A percentile compares a stretch with the other conserved stretches of the same genome.
Evolutionary conservation across 1,140 invertebrate genomes (phyloP).

Genomic region (Drosophila willistoni): DNA sequence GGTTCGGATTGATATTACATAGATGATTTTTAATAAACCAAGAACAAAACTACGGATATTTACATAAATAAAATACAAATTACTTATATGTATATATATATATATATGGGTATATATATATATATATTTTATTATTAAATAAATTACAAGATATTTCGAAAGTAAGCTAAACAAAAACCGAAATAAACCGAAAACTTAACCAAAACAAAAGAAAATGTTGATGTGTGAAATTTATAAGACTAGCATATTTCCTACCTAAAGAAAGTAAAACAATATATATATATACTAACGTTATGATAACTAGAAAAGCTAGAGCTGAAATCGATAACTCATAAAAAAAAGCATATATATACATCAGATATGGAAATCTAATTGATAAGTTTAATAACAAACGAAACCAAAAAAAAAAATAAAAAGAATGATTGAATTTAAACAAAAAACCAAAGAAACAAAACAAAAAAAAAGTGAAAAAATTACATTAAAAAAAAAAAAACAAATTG

Average conservation of each 20-base stretch:
- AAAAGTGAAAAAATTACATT: slow-evolving; percentile 35
- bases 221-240: slow-evolving; percentile 83
- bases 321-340: slow-evolving; percentile 46
- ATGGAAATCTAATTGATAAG: slow-evolving; percentile 10
- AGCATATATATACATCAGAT: slow-evolving; percentile 38
- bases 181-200: slow-evolving; percentile 40
- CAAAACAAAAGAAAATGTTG: slow-evolving; percentile 76
- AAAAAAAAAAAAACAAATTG: slow-evolving; percentile 58
- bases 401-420: background rate
- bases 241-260: slow-evolving; percentile 82
- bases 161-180: slow-evolving; percentile 56
- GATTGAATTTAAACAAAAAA: slow-evolving; percentile 7
- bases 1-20: slow-evolving; percentile 65
- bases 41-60: slow-evolving; percentile 28
- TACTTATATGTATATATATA: slow-evolving; percentile 41
- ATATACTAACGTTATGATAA: slow-evolving; percentile 55
- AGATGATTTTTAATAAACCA: slow-evolving; percentile 58
- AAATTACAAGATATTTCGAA: slow-evolving; percentile 65
- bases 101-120: slow-evolving; percentile 44
- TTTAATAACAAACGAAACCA: background rate
- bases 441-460: slow-evolving; percentile 21
- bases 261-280: slow-evolving; percentile 58
- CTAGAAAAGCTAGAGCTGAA: slow-evolving; percentile 68
- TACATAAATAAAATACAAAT: slow-evolving; percentile 29
- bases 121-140: slow-evolving; percentile 78